Percentiles rank a stretch among this genome's conserved stretches.
Conservation (phyloP, 2,888 invertebrate genomes). For the Drosophila subquinaria region DNA sequence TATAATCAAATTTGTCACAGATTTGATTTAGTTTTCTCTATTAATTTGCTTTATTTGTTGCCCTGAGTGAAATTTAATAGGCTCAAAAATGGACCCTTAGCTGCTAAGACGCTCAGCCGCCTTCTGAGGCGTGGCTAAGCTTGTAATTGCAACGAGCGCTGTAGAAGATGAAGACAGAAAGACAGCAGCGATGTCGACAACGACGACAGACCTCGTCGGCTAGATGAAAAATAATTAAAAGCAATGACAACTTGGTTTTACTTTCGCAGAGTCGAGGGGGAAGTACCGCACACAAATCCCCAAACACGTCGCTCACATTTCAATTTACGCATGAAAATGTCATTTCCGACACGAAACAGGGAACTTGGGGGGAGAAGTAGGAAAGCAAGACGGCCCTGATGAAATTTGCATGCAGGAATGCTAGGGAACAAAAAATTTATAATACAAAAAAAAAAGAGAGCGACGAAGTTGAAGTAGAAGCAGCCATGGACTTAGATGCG, state of each 20-base stretch:
- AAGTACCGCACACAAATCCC: conserved; percentile 57
- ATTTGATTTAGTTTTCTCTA: conserved; percentile 6
- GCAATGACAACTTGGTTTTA: conserved; percentile 74
- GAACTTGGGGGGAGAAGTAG: conserved; percentile 3
- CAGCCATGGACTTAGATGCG: conserved; percentile 37
- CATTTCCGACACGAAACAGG: conserved; percentile 68
- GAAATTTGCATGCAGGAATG: conserved; percentile 81
- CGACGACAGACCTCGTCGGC: conserved; percentile 20
- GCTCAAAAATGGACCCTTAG: conserved; percentile 14
- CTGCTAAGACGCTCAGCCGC: conserved; percentile 13
- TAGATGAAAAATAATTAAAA: conserved; percentile 74
- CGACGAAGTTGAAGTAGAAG: conserved; percentile 26
- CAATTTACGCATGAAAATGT: conserved; percentile 84
- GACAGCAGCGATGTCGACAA: conserved; percentile 16
- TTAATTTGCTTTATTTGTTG: conserved; percentile 12
- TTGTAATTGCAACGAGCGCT: conserved; percentile 49
- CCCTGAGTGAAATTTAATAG: conserved; percentile 45
- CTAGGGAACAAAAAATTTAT: conserved; percentile 34
- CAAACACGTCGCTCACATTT: conserved; percentile 83
- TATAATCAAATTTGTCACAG: conserved; percentile 26
- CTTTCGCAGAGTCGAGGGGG: conserved; percentile 32
- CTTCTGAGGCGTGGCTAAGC: conserved; percentile 36
- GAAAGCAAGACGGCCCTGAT: conserved; percentile 15
- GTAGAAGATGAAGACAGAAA: conserved; percentile 1
- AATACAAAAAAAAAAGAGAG: conserved; percentile 7